Conservation (phyloP, 1,140 invertebrate genomes). For the Hypsibius dujardini region DNA sequence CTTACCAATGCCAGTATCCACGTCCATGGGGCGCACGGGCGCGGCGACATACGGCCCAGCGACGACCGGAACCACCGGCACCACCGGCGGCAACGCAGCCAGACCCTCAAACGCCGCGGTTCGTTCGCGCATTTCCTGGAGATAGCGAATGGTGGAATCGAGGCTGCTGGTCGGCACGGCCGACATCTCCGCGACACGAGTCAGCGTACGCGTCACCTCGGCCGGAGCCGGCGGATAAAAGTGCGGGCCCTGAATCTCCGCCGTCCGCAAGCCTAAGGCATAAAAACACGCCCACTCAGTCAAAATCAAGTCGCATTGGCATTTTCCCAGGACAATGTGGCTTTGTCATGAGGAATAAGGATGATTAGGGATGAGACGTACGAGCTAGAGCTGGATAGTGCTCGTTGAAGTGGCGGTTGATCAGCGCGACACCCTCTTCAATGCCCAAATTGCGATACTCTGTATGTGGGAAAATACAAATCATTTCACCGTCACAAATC, state of each 20-base stretch:
- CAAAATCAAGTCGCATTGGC: too few relatives aligned
- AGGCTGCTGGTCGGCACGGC: constrained; percentile 15
- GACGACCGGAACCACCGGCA: neutral
- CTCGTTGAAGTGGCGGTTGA: neutral
- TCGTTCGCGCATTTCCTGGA: constrained; percentile 13
- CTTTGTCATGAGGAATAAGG: too few relatives aligned
- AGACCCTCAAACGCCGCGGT: neutral
- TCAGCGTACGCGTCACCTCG: neutral
- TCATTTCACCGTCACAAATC: neutral
- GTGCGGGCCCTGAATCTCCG: neutral
- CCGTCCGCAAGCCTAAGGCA: neutral
- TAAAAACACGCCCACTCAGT: too few relatives aligned
- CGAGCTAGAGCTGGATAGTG: constrained; percentile 10
- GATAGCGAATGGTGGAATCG: neutral
- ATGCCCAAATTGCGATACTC: neutral
- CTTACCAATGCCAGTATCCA: neutral
- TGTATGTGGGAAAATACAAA: neutral
- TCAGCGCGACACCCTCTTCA: neutral
- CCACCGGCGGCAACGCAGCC: neutral
- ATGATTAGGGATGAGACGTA: neutral
- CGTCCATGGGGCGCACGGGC: neutral
- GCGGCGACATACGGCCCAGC: neutral
- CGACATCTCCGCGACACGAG: neutral
- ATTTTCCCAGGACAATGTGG: too few relatives aligned
- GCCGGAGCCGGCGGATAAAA: constrained; percentile 1